These are phyloP conservation scores for Ichneumon xanthorius DNA, from an alignment of 2,888 invertebrate genomes.

Conservation along the genomic window DNA sequence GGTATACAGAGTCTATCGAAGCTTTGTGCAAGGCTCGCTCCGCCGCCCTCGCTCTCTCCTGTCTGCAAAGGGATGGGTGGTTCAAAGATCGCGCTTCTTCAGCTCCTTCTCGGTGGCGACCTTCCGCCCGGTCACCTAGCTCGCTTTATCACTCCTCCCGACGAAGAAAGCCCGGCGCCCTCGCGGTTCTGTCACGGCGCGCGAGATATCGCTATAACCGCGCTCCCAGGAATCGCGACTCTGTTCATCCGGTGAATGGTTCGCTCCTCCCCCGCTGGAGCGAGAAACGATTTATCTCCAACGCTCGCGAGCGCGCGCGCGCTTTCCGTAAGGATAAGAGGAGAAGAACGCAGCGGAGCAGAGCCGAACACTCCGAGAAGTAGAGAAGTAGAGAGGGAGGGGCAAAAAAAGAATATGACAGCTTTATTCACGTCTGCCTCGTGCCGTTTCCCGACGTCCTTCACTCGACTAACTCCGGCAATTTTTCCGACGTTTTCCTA, in stretches of 20 bases:
- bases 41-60: background rate
- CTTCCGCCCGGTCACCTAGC: slow-evolving; percentile 36
- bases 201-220: slow-evolving; percentile 50
- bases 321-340: slow-evolving; percentile 51
- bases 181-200: slow-evolving; percentile 27
- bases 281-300: slow-evolving; percentile 67
- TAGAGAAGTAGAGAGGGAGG: slow-evolving; percentile 18
- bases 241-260: slow-evolving; percentile 37
- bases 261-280: slow-evolving; percentile 5
- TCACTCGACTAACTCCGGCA: slow-evolving; percentile 33
- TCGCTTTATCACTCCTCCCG: slow-evolving; percentile 57
- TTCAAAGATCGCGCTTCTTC: slow-evolving; percentile 38
- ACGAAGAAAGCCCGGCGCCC: slow-evolving; percentile 42
- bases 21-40: background rate
- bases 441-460: slow-evolving; percentile 21
- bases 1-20: background rate
- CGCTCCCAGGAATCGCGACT: slow-evolving; percentile 30
- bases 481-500: slow-evolving; percentile 20
- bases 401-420: slow-evolving; percentile 41
- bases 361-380: background rate
- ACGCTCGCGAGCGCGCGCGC: slow-evolving; percentile 43
- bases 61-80: background rate
- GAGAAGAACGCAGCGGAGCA: slow-evolving; percentile 27
- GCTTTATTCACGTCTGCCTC: slow-evolving; percentile 51
- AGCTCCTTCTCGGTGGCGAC: slow-evolving; percentile 38